Percentiles rank a stretch among this genome's conserved stretches.
Evolutionary conservation across 2,797 vertebrate species (phyloP).

Genomic region (Siniperca scherzeri): DNA sequence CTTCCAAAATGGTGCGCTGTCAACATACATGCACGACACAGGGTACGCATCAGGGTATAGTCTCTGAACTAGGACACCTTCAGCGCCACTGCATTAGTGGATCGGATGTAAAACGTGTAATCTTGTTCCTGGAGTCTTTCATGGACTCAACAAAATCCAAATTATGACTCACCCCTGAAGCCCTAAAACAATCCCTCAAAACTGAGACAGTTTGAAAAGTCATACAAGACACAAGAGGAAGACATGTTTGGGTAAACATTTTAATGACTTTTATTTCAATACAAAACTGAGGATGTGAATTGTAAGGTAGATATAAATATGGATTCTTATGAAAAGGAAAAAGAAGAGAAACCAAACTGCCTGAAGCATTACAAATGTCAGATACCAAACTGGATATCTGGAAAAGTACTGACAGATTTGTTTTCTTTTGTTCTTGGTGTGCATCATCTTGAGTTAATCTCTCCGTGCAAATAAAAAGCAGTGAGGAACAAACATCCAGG

Average conservation of each 20-base stretch:
- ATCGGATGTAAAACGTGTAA: too few relatives aligned
- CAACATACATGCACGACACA: too few relatives aligned
- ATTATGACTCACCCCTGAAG: neutral
- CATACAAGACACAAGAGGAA: conserved; percentile 25
- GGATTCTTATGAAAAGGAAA: conserved; percentile 2
- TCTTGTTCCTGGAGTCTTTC: neutral
- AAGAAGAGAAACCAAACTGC: conserved; percentile 23
- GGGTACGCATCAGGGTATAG: too few relatives aligned
- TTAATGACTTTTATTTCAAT: conserved; percentile 73
- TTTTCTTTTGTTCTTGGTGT: neutral
- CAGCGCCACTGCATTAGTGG: too few relatives aligned
- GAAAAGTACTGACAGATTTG: neutral
- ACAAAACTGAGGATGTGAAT: conserved; percentile 59
- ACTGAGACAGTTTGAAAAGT: neutral
- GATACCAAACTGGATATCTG: neutral
- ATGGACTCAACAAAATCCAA: neutral
- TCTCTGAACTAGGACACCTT: too few relatives aligned
- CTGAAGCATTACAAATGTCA: conserved; percentile 10
- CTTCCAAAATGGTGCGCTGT: too few relatives aligned
- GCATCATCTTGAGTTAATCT: neutral
- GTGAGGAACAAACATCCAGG: neutral
- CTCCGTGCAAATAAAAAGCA: neutral
- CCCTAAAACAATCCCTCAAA: neutral
- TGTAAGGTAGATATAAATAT: conserved; percentile 46
- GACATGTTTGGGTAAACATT: conserved; percentile 59